Evolutionary conservation across 2,888 invertebrate species (phyloP), one percentile per base, ranked within the genome.

Genomic region (Hypomecis punctinalis): DNA sequence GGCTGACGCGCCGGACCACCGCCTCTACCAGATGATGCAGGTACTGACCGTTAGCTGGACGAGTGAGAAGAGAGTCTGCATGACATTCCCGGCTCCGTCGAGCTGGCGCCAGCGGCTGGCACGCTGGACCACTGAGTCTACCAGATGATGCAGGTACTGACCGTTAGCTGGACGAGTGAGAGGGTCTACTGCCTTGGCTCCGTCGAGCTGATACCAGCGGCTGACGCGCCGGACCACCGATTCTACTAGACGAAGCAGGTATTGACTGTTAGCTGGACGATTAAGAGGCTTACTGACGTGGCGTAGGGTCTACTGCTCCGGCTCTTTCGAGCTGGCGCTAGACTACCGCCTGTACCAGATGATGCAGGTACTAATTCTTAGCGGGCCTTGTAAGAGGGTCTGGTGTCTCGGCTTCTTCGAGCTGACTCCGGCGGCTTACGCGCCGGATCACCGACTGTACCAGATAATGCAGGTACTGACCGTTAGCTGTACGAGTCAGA

Each of bases 211-310:
- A 11, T 5, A 11, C 13, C 7, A 45, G 13, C 0, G 6, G 3
- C 45, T 39, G 42, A 48, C 33, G 71, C 70, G 48, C 62, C 55
- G 3, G 70, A 70, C 42, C 78, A 81, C 67, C 76, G 69, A 35
- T 83, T 90, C 36, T 88, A 74, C 75, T 76, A 75, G 37, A 71
- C 78, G 53, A 88, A 91, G 87, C 78, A 88, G 89, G 91, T 90
- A 60, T 5, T 0, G 10, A 53, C 65, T 43, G n/a, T n/a, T n/a
- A n/a, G n/a, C n/a, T n/a, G n/a, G n/a, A n/a, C n/a, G n/a, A n/a
- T n/a, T n/a, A n/a, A n/a, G n/a, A n/a, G n/a, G n/a, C n/a, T n/a
- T n/a, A n/a, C n/a, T n/a, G n/a, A n/a, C n/a, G n/a, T n/a, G n/a
- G n/a, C n/a, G n/a, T n/a, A n/a, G n/a, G n/a, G n/a, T n/a, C n/a